Base-by-base conservation (phyloP, 2,888 invertebrate species). In the Listrodromus nycthemerus region DNA sequence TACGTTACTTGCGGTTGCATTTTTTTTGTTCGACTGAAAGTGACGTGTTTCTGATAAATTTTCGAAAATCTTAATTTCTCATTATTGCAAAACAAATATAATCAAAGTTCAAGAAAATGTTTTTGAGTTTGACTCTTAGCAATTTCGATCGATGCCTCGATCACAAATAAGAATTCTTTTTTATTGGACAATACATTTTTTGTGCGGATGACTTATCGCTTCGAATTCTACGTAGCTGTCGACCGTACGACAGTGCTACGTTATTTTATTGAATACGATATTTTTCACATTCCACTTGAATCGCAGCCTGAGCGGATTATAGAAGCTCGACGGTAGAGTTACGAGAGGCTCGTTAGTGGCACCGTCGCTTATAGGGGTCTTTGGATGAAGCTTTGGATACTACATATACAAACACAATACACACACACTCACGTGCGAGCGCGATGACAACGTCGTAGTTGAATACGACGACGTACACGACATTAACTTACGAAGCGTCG, bases 401-500 rank as follows among this genome's bases (percentile, higher is more conserved):
- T 5, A 3, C 13, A n/a, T 19, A 50, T 19, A n/a, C 50, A 50
- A 27, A 21, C 1, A 3, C 58, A 27, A 27, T 21, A 4, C 13
- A 21, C 1, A 24, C 1, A 21, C 5, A 10, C 52, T 19, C 6
- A 52, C 16, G 4, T 2, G 2, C n/a, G 19, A 1, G 5, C 33
- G 63, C 37, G 19, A 65, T 10, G 63, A 65, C 63, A 13, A 65
- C 63, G 69, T 33, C n/a, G n/a, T 16, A 33, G 30, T 52, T 19
- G 69, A 24, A 50, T 50, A 27, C 33, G 50, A 19, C 30, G 45
- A 30, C 50, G 33, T 41, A 13, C 41, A 33, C n/a, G 5, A 2
- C 21, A 16, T n/a, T 21, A 70, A 70, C 55, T 70, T 30, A 37
- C 52, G 37, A 30, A 50, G 50, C 69, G 52, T 69, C 52, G 70